These are phyloP conservation scores for Echinometra lucunter DNA, from an alignment of 53 echinoderm and acorn worm species.

Conservation along the genomic window DNA sequence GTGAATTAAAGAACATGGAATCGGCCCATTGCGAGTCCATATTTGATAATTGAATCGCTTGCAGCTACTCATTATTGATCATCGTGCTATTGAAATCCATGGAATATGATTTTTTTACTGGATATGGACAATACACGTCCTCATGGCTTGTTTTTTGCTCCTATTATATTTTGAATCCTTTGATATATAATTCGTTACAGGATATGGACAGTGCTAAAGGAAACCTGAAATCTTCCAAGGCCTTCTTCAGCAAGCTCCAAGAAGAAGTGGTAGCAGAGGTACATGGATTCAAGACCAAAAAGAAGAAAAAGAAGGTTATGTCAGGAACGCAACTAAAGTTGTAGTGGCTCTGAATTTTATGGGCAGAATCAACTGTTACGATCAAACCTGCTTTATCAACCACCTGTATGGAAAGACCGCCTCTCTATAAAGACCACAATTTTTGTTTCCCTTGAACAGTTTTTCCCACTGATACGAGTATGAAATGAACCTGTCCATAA, in stretches of 20 bases:
- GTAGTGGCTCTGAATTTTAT: background rate
- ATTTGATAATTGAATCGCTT: background rate
- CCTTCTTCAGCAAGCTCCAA: conserved; percentile 93
- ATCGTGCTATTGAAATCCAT: too few species aligned
- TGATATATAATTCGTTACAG: too few species aligned
- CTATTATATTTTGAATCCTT: too few species aligned
- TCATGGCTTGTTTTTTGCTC: too few species aligned
- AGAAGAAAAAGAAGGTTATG: conserved; percentile 69
- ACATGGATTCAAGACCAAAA: conserved; percentile 75
- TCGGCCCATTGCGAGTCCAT: background rate
- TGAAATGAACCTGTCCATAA: too few species aligned
- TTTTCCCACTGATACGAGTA: too few species aligned
- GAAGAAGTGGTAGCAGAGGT: conserved; percentile 90
- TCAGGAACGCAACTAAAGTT: conserved; percentile 58
- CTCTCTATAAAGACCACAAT: too few species aligned
- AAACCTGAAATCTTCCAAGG: conserved; percentile 88
- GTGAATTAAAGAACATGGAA: background rate
- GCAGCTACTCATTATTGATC: background rate
- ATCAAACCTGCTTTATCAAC: background rate
- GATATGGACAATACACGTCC: too few species aligned
- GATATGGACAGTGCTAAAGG: conserved; percentile 74
- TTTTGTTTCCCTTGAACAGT: too few species aligned
- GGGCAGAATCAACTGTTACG: background rate
- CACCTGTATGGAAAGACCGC: too few species aligned
- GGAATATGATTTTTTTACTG: too few species aligned